Base-by-base conservation (phyloP, 2,797 vertebrate species). In the Platalea minor region DNA sequence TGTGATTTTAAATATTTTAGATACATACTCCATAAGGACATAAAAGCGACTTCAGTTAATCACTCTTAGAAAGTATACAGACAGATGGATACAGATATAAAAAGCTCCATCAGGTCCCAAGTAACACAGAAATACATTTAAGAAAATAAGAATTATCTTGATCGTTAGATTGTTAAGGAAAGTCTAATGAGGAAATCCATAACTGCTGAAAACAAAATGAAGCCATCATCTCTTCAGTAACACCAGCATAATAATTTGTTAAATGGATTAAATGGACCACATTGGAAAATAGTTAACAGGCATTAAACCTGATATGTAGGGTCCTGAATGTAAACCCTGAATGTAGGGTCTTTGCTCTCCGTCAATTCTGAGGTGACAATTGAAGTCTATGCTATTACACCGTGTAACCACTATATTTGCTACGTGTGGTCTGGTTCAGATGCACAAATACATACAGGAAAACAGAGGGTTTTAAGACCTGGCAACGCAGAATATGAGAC, bases 1-100 rank as follows among this genome's bases (percentile, higher is more conserved):
- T 54, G 61, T n/a, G 31, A 60, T 67, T 87, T 93, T 19, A 92
- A 89, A 53, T 89, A 93, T 84, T 90, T 93, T 46, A 94, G 21
- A 94, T 45, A 67, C 50, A 63, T n/a, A 54, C 15, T 75, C 78
- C 63, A 31, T 63, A 92, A 92, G 60, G 48, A 85, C n/a, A 59
- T 79, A 89, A 90, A 72, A 96, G 82, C 80, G 8, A 87, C 35
- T 87, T 54, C 50, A 72, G 15, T 65, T 93, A 86, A 79, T 48
- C 59, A 69, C 46, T 86, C 65, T 89, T n/a, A 43, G 61, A 78
- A 90, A 87, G 48, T 48, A 81, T 19, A 60, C 23, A 86, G 64
- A 56, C 76, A 94, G 91, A 93, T 67, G 81, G 67, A 85, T 85
- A 53, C 7, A 54, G 63, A 69, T 18, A 93, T 26, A 79, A 94